Conservation (phyloP, 2,113 vertebrate genomes). For the Brienomyrus longianalis region DNA sequence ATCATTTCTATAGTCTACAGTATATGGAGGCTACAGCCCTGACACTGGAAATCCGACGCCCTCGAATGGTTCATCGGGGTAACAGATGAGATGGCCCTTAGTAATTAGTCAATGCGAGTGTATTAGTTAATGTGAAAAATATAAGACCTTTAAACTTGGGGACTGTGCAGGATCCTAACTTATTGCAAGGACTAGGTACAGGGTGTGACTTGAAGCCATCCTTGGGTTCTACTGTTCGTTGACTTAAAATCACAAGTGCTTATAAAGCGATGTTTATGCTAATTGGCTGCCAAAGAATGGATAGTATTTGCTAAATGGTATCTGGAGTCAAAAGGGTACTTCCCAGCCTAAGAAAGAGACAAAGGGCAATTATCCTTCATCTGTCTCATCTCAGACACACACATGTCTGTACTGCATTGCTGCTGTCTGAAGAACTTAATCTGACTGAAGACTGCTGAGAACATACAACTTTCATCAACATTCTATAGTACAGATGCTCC, state of each 20-base stretch:
- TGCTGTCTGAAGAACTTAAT: background rate
- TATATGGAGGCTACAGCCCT: background rate
- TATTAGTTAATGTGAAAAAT: background rate
- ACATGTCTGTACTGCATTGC: background rate
- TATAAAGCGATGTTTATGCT: background rate
- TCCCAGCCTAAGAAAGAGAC: background rate
- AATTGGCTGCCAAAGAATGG: background rate
- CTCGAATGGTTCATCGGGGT: background rate
- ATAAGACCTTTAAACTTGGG: background rate
- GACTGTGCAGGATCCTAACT: background rate
- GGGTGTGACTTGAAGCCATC: background rate
- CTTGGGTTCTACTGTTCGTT: background rate
- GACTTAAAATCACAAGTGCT: background rate
- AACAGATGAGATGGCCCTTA: background rate
- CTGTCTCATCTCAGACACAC: background rate
- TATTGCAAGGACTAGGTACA: background rate
- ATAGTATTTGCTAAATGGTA: background rate
- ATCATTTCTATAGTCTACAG: background rate
- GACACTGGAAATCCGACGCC: background rate
- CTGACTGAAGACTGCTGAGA: background rate
- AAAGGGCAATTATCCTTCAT: background rate
- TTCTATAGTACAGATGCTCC: background rate
- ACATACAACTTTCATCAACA: background rate
- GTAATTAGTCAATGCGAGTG: background rate
- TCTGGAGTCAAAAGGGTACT: background rate